Percentiles rank a stretch among this genome's conserved stretches.
These are phyloP conservation scores for Synanthedon tipuliformis DNA, from an alignment of 2,888 invertebrate genomes.

Conservation along the genomic window DNA sequence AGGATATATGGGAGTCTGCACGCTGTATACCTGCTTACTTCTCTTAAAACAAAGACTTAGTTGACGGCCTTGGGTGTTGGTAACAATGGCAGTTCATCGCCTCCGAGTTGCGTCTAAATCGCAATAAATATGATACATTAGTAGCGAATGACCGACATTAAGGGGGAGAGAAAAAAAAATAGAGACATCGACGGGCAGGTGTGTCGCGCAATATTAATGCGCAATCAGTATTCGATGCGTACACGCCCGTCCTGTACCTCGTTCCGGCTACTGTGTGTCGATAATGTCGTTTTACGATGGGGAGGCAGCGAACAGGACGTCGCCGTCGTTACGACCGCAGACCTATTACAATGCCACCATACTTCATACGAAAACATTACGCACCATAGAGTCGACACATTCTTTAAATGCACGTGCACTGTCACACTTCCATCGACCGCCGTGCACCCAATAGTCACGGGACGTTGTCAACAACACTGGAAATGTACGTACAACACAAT, in stretches of 20 bases:
- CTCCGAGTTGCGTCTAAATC: conserved; percentile 44
- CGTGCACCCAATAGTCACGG: conserved; percentile 24
- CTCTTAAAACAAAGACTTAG: conserved; percentile 25
- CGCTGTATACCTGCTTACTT: neutral
- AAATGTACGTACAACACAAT: conserved; percentile 30
- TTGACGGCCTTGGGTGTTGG: conserved; percentile 42
- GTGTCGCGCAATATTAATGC: conserved; percentile 66
- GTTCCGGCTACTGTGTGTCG: conserved; percentile 71
- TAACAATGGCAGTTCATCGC: conserved; percentile 47
- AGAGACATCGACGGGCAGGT: conserved; percentile 53
- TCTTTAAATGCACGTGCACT: conserved; percentile 28
- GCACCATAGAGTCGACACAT: conserved; percentile 30
- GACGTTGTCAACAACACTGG: conserved; percentile 25
- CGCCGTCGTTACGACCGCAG: conserved; percentile 65
- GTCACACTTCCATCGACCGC: conserved; percentile 50
- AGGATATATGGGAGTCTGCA: neutral
- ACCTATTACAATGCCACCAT: conserved; percentile 65
- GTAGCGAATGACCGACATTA: conserved; percentile 67
- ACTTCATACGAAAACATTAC: conserved; percentile 50
- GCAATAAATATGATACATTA: conserved; percentile 66
- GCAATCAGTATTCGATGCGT: conserved; percentile 65
- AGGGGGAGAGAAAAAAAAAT: conserved; percentile 51
- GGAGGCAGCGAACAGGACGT: conserved; percentile 65
- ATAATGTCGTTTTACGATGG: conserved; percentile 69
- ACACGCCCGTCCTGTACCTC: conserved; percentile 65